A percentile compares a stretch with the other conserved stretches of the same genome.
Evolutionary conservation across 2,113 vertebrate genomes (phyloP).

Genomic region (Leucopsar rothschildi): DNA sequence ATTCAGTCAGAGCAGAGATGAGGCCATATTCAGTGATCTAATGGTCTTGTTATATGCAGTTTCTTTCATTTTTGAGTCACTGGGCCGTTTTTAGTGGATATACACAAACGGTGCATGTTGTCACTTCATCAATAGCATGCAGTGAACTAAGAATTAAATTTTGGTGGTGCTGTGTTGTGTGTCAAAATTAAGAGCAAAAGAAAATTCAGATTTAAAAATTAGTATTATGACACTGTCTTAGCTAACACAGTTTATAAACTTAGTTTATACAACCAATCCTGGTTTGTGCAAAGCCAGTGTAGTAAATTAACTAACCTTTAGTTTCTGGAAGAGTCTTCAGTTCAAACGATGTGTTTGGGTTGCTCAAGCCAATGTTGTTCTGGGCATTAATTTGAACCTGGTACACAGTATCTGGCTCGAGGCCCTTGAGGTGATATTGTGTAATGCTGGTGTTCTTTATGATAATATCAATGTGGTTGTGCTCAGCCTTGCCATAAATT

Average conservation of each 20-base stretch:
- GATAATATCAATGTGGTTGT: slow-evolving; percentile 80
- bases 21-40: neutral
- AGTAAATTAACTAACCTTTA: slow-evolving; percentile 66
- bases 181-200: neutral
- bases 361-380: slow-evolving; percentile 84
- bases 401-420: slow-evolving; percentile 78
- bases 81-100: neutral
- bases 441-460: slow-evolving; percentile 76
- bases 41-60: neutral
- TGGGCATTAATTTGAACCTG: slow-evolving; percentile 80
- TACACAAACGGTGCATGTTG: neutral
- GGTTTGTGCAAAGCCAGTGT: neutral
- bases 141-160: neutral
- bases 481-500: slow-evolving; percentile 72
- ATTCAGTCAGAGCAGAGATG: neutral
- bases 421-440: slow-evolving; percentile 81
- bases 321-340: slow-evolving; percentile 75
- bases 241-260: neutral
- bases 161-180: neutral
- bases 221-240: neutral
- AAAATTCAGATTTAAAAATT: neutral
- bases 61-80: neutral
- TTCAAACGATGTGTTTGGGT: slow-evolving; percentile 60
- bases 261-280: neutral
- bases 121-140: neutral